phyloP scores from a whole-genome alignment of 2,113 vertebrate species.

The Antechinus stuartii region DNA sequence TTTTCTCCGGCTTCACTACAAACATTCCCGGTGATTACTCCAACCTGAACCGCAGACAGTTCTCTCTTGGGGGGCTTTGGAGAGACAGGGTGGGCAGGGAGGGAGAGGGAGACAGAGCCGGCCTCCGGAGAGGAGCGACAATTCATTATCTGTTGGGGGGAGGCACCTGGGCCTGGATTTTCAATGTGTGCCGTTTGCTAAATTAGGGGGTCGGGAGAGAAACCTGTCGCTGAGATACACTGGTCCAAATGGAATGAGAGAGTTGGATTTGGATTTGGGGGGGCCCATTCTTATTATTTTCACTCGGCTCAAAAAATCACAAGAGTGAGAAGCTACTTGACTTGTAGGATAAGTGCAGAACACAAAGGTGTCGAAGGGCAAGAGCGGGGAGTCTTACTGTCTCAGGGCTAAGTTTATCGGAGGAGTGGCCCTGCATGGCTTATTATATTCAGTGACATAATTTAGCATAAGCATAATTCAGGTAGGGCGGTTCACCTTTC shows the following conservation, averaged over 20 bases:
- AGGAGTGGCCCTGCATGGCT: conserved; percentile 15
- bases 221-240: neutral
- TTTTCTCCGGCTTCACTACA: neutral
- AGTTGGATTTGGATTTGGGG: neutral
- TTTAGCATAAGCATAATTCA: neutral
- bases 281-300: neutral
- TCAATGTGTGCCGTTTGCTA: conserved; percentile 6
- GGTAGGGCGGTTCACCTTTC: conserved; percentile 39
- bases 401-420: neutral
- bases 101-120: neutral
- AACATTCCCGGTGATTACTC: conserved; percentile 62
- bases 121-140: too few relatives aligned
- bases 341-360: neutral
- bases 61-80: conserved; percentile 26
- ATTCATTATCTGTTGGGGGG: neutral
- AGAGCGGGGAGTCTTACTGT: neutral
- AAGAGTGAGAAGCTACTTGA: neutral
- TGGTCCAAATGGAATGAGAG: too few relatives aligned
- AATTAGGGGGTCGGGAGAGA: conserved; percentile 23
- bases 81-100: neutral
- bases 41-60: conserved; percentile 51
- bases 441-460: neutral
- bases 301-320: conserved; percentile 13
- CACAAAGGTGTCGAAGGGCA: neutral
- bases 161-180: neutral